A percentile compares a stretch with the other conserved stretches of the same genome.
phyloP scores from a whole-genome alignment of 2,888 invertebrate species.

The Poecilus cupreus region DNA sequence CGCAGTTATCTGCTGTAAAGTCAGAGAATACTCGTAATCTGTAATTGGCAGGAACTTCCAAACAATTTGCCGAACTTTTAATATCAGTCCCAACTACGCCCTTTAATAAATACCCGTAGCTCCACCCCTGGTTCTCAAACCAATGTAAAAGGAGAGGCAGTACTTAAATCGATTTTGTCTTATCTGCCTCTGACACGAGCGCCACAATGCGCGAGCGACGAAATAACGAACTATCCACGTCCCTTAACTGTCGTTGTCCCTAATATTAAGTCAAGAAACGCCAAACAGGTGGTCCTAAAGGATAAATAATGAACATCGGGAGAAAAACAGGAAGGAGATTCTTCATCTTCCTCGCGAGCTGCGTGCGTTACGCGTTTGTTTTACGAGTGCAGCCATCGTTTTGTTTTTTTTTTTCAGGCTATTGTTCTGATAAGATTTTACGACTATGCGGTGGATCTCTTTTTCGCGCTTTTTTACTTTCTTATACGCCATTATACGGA shows the following conservation, averaged over 20 bases:
- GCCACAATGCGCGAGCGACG: slow-evolving; percentile 21
- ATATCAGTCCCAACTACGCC: too few relatives aligned
- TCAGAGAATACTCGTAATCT: too few relatives aligned
- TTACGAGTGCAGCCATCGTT: slow-evolving; percentile 2
- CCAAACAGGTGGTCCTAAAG: slow-evolving; percentile 52
- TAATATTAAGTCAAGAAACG: slow-evolving; percentile 10
- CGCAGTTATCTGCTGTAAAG: too few relatives aligned
- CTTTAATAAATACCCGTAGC: not conserved
- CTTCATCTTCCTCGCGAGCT: not conserved
- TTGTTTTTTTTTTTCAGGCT: not conserved
- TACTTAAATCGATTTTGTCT: slow-evolving; percentile 59
- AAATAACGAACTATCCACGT: slow-evolving; percentile 48
- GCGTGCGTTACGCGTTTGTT: not conserved
- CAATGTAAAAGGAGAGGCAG: slow-evolving; percentile 20
- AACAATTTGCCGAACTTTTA: too few relatives aligned
- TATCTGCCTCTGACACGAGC: slow-evolving; percentile 46
- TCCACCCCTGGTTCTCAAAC: not conserved
- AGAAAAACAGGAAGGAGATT: not conserved
- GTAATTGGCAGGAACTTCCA: too few relatives aligned
- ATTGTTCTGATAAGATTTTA: slow-evolving; percentile 24
- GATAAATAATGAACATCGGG: slow-evolving; percentile 50
- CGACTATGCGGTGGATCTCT: too few relatives aligned
- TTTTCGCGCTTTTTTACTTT: not conserved
- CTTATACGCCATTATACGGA: not conserved
- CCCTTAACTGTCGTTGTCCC: slow-evolving; percentile 5